These are phyloP conservation scores for Pristis pectinata DNA, from an alignment of 2,797 vertebrate species.

Conservation along the genomic window DNA sequence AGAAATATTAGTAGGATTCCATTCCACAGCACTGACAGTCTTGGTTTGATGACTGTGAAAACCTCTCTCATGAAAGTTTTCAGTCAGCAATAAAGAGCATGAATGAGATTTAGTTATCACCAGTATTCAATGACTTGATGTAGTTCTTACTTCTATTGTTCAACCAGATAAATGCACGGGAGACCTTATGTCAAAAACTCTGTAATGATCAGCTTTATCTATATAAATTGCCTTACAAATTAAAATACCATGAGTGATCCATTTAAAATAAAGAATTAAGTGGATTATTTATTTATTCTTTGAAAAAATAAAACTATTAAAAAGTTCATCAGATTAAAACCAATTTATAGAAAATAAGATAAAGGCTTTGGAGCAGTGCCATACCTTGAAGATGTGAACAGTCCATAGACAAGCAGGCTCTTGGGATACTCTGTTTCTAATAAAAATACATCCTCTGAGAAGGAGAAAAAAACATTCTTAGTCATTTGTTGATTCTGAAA, in stretches of 20 bases:
- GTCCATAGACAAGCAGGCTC: conserved; percentile 81
- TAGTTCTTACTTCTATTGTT: background rate
- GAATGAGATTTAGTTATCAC: background rate
- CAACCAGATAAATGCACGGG: background rate
- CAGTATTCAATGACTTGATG: background rate
- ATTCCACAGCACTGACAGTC: background rate
- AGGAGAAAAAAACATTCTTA: conserved; percentile 37
- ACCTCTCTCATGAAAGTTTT: background rate
- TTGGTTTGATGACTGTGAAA: background rate
- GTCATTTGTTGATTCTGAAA: conserved; percentile 26
- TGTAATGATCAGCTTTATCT: background rate
- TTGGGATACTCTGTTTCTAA: conserved; percentile 88
- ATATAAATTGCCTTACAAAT: background rate
- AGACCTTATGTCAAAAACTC: background rate
- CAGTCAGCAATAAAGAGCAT: background rate
- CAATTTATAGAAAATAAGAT: background rate
- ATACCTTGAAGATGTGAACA: conserved; percentile 96
- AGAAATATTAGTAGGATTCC: background rate
- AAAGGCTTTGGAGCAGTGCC: conserved; percentile 37
- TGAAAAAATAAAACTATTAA: background rate
- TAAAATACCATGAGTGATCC: background rate
- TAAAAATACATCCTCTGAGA: conserved; percentile 85
- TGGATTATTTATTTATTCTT: background rate
- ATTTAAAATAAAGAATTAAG: background rate
- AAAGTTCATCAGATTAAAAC: background rate